Evolutionary conservation across 1,140 invertebrate genomes (phyloP).

Genomic region (Scaptodrosophila lebanonensis): DNA sequence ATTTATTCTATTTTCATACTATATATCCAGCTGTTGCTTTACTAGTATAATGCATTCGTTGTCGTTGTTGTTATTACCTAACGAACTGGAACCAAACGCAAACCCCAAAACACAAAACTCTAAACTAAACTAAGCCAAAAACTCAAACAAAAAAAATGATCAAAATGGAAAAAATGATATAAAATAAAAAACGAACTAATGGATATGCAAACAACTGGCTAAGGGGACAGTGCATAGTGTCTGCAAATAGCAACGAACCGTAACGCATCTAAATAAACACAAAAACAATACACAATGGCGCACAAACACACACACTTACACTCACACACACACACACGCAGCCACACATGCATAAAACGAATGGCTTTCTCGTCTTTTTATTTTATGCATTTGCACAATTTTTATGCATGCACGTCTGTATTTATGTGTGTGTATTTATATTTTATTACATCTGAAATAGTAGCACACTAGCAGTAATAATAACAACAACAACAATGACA

Average conservation of each 20-base stretch:
- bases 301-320: no score
- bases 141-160: no score
- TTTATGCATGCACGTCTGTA: slow-evolving; percentile 12
- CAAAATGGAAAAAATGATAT: slow-evolving; percentile 19
- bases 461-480: slow-evolving; percentile 16
- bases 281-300: slow-evolving; percentile 20
- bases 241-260: slow-evolving; percentile 46
- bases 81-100: slow-evolving; percentile 33
- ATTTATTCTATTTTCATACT: slow-evolving; percentile 4
- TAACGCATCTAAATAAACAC: slow-evolving; percentile 62
- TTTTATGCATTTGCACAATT: slow-evolving; percentile 44
- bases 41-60: no score
- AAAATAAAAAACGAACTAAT: slow-evolving; percentile 43
- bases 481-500: slow-evolving; percentile 37
- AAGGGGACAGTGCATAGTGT: slow-evolving; percentile 43
- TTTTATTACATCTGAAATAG: slow-evolving; percentile 41
- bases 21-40: neutral
- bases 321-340: no score
- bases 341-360: no score
- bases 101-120: slow-evolving; percentile 7
- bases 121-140: no score
- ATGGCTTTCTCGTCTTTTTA: slow-evolving; percentile 32
- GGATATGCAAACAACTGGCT: slow-evolving; percentile 53
- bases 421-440: slow-evolving; percentile 33
- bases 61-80: slow-evolving; percentile 4